phyloP scores from a whole-genome alignment of 2,888 invertebrate genomes.

The Mimumesa dahlbomi region DNA sequence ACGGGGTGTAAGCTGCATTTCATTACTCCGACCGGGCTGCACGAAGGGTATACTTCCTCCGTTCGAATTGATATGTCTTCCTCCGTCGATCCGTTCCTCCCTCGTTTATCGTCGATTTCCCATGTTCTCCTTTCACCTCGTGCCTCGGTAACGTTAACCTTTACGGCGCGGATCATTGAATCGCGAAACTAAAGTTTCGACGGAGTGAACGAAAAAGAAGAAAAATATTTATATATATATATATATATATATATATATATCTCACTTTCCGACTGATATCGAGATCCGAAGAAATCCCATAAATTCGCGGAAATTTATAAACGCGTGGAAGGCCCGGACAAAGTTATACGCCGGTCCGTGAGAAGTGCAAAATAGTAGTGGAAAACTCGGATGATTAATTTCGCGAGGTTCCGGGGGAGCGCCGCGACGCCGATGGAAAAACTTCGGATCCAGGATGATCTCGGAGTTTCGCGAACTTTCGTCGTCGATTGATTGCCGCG shows the following conservation, averaged over 20 bases:
- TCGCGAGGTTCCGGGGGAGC: not conserved
- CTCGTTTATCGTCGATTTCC: constrained; percentile 5
- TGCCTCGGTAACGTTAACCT: not conserved
- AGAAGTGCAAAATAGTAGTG: too few relatives aligned
- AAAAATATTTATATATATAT: too few relatives aligned
- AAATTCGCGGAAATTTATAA: not conserved
- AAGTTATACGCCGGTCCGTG: too few relatives aligned
- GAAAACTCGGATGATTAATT: not conserved
- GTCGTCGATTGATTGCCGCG: constrained; percentile 12
- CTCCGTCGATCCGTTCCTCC: constrained; percentile 3
- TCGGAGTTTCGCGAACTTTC: not conserved
- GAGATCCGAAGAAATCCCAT: too few relatives aligned
- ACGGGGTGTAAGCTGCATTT: constrained; percentile 60
- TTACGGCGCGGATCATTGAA: too few relatives aligned
- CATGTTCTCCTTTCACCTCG: not conserved
- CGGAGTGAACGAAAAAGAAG: too few relatives aligned
- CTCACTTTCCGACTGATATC: too few relatives aligned
- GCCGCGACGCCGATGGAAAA: constrained; percentile 1
- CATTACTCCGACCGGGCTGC: constrained; percentile 31
- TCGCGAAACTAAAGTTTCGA: too few relatives aligned
- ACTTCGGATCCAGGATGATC: not conserved
- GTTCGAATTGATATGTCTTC: constrained; percentile 41
- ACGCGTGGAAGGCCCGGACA: not conserved
- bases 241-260: too few relatives aligned
- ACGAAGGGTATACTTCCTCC: constrained; percentile 21